These are phyloP conservation scores for Ruditapes philippinarum DNA, from an alignment of 1,140 invertebrate species.

Conservation along the genomic window DNA sequence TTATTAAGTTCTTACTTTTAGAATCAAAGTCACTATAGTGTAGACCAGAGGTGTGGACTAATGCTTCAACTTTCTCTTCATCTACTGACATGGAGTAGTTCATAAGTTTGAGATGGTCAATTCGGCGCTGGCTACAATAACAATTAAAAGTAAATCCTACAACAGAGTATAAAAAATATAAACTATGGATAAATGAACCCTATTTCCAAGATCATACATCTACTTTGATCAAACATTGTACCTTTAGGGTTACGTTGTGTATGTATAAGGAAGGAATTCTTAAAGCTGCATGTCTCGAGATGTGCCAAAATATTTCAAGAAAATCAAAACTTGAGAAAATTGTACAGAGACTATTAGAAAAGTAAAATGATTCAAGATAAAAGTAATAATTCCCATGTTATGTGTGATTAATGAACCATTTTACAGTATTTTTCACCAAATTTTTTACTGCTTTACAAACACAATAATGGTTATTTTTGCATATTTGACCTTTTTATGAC, in stretches of 20 bases:
- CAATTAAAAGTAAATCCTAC: neutral
- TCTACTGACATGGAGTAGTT: conserved; percentile 44
- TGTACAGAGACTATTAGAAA: neutral
- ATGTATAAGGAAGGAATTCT: neutral
- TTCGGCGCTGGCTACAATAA: conserved; percentile 36
- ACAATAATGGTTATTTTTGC: too few species aligned
- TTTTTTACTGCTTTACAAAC: too few species aligned
- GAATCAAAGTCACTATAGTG: conserved; percentile 31
- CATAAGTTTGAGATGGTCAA: conserved; percentile 37
- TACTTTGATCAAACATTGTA: neutral
- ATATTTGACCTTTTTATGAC: too few species aligned
- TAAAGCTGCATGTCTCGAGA: neutral
- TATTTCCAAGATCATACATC: too few species aligned
- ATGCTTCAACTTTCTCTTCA: conserved; percentile 10
- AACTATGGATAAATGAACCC: neutral
- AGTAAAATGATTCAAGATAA: too few species aligned
- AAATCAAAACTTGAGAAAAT: too few species aligned
- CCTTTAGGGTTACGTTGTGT: neutral
- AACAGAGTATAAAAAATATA: too few species aligned
- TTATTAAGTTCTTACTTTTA: neutral
- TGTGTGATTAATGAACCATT: too few species aligned
- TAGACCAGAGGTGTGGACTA: conserved; percentile 43
- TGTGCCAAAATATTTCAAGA: too few species aligned
- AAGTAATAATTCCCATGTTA: too few species aligned
- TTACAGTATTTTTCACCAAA: too few species aligned